phyloP scores from a whole-genome alignment of 1,140 invertebrate species.

The Drosophila tropicalis region DNA sequence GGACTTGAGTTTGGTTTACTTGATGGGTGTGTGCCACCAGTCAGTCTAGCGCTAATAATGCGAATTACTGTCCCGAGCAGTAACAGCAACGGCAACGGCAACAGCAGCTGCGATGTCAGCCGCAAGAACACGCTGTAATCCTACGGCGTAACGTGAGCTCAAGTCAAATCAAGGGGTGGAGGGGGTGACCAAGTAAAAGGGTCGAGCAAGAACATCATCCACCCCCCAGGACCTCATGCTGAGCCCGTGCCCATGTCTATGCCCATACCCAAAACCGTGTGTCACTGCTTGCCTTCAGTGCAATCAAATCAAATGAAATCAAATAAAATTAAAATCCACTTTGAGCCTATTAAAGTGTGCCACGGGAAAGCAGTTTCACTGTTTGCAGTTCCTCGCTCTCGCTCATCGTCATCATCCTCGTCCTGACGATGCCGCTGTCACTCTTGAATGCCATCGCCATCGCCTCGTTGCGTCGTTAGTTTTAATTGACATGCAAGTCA shows the following conservation, averaged over 20 bases:
- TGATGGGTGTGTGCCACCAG: conserved; percentile 46
- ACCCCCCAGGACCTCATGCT: conserved; percentile 58
- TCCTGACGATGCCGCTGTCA: conserved; percentile 48
- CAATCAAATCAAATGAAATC: conserved; percentile 77
- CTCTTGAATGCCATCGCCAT: conserved; percentile 25
- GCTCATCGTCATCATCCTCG: not conserved
- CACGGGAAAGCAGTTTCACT: conserved; percentile 26
- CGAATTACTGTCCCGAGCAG: conserved; percentile 61
- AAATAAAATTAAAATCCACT: conserved; percentile 83
- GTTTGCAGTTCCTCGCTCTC: conserved; percentile 18
- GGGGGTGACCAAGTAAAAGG: conserved; percentile 34
- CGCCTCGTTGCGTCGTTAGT: conserved; percentile 56
- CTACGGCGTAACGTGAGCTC: conserved; percentile 56
- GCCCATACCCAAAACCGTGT: not conserved
- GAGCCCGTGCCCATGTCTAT: conserved; percentile 40
- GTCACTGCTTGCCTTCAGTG: conserved; percentile 27
- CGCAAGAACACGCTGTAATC: conserved; percentile 65
- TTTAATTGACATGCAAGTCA: conserved; percentile 83
- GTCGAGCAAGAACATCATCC: conserved; percentile 40
- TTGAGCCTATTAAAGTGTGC: conserved; percentile 81
- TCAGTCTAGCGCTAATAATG: conserved; percentile 75
- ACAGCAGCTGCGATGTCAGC: conserved; percentile 51
- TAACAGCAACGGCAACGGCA: not conserved
- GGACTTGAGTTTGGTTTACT: conserved; percentile 8
- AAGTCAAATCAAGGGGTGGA: conserved; percentile 44